Conservation (phyloP, 2,888 invertebrate genomes). For the Papilio protenor region DNA sequence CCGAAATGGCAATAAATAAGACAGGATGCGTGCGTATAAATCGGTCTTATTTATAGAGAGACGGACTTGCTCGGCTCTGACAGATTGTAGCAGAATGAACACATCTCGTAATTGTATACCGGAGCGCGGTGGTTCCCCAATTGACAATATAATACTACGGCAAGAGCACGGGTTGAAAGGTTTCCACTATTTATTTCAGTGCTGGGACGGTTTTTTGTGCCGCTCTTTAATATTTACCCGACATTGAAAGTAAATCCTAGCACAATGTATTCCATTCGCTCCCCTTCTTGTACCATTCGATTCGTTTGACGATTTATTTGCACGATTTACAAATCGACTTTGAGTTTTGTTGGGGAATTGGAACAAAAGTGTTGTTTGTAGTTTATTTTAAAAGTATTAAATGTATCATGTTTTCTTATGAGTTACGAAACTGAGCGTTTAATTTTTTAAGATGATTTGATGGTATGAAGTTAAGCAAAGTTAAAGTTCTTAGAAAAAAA, state of each 20-base stretch:
- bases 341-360: slow-evolving; percentile 4
- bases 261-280: slow-evolving; percentile 38
- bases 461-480: background rate
- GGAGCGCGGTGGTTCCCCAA: slow-evolving; percentile 66
- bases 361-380: background rate
- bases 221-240: slow-evolving; percentile 42
- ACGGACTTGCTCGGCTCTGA: slow-evolving; percentile 60
- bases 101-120: slow-evolving; percentile 80
- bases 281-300: slow-evolving; percentile 28
- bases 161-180: slow-evolving; percentile 48
- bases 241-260: slow-evolving; percentile 40
- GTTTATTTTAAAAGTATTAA: background rate
- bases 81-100: slow-evolving; percentile 79
- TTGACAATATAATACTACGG: slow-evolving; percentile 78
- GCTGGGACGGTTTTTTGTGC: slow-evolving; percentile 43
- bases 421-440: background rate
- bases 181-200: slow-evolving; percentile 46
- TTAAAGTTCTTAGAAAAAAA: background rate
- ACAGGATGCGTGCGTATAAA: slow-evolving; percentile 68
- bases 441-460: background rate
- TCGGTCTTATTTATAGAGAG: slow-evolving; percentile 72
- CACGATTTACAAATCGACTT: slow-evolving; percentile 19
- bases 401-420: background rate
- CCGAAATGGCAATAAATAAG: slow-evolving; percentile 80
- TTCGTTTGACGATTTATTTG: slow-evolving; percentile 39